Evolutionary conservation across 2,888 invertebrate species (phyloP).

Genomic region (Lydus trimaculatus): DNA sequence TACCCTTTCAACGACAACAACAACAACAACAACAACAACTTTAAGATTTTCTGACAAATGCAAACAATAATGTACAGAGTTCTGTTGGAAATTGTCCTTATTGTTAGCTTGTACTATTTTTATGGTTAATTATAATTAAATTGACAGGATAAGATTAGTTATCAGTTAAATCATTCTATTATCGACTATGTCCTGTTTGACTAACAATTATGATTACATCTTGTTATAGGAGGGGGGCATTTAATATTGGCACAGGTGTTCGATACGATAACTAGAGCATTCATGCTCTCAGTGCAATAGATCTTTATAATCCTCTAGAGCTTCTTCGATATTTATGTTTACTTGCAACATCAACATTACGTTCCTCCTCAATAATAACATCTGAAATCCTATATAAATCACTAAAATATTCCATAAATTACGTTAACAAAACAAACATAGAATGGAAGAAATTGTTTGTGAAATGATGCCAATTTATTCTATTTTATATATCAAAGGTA

Average conservation of each 20-base stretch:
- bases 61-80: background rate
- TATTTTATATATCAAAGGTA: slow-evolving; percentile 11
- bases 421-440: background rate
- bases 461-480: slow-evolving; percentile 25
- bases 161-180: background rate
- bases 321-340: slow-evolving; percentile 16
- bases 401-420: slow-evolving; percentile 11
- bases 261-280: slow-evolving; percentile 14
- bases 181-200: slow-evolving; percentile 1
- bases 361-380: slow-evolving; percentile 6
- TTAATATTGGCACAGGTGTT: slow-evolving; percentile 13
- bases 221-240: slow-evolving; percentile 2
- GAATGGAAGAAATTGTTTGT: slow-evolving; percentile 4
- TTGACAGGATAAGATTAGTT: background rate
- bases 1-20: background rate
- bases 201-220: slow-evolving; percentile 13
- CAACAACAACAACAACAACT: background rate
- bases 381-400: slow-evolving; percentile 9
- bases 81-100: background rate
- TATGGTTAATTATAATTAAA: too few species aligned
- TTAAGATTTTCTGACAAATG: background rate
- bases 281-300: slow-evolving; percentile 13
- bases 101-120: too few species aligned
- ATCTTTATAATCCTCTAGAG: slow-evolving; percentile 7
- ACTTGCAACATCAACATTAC: slow-evolving; percentile 15